A percentile compares a stretch with the other conserved stretches of the same genome.
These are phyloP conservation scores for Smutsia temminckii DNA, from an alignment of 2,797 vertebrate genomes.

Conservation along the genomic window DNA sequence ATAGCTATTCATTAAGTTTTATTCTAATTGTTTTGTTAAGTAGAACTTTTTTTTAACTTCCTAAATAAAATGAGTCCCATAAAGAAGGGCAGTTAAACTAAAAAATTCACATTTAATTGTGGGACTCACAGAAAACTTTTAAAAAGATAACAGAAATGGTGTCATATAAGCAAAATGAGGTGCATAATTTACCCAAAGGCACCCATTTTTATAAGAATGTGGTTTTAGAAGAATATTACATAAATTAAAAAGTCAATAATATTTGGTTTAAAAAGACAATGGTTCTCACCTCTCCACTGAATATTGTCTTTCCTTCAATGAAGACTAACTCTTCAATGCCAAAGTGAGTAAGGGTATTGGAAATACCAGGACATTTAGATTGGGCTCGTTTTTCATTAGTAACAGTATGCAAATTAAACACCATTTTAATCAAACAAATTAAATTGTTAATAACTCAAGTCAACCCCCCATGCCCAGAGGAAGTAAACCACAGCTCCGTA, in stretches of 20 bases:
- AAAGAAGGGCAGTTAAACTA: not conserved
- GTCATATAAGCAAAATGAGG: not conserved
- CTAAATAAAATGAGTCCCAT: not conserved
- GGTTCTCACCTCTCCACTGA: not conserved
- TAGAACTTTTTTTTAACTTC: not conserved
- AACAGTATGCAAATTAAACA: constrained; percentile 3
- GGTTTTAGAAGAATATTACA: not conserved
- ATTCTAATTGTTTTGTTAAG: not conserved
- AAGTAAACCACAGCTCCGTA: not conserved
- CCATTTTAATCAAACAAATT: not conserved
- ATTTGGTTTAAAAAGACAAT: not conserved
- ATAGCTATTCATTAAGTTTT: constrained; percentile 29
- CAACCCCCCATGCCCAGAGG: not conserved
- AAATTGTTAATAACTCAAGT: constrained; percentile 6
- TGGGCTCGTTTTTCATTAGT: constrained; percentile 25
- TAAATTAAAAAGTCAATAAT: not conserved
- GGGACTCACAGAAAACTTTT: constrained; percentile 38
- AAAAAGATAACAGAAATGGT: not conserved
- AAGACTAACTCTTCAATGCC: not conserved
- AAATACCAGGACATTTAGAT: constrained; percentile 25
- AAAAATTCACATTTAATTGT: constrained; percentile 19
- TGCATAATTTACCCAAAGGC: not conserved
- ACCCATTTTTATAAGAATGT: not conserved
- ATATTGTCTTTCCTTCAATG: not conserved
- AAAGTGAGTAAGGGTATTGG: not conserved